A percentile compares a stretch with the other conserved stretches of the same genome.
Conservation (phyloP, 2,113 vertebrate species). For the Lamprologus speciosus region DNA sequence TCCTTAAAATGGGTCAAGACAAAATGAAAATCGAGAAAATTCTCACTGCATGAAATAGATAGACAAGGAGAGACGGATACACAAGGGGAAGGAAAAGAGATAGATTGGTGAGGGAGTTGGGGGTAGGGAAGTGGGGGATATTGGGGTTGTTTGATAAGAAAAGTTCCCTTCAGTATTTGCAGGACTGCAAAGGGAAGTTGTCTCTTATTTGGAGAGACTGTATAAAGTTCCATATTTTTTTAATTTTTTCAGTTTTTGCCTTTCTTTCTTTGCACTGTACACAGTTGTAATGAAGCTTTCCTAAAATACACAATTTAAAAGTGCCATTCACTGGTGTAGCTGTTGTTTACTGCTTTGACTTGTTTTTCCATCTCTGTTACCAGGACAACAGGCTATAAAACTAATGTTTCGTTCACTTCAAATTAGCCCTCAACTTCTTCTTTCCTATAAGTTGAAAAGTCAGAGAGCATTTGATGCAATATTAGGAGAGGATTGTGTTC, state of each 20-base stretch:
- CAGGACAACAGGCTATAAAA: constrained; percentile 47
- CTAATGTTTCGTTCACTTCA: constrained; percentile 4
- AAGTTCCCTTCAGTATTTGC: constrained; percentile 20
- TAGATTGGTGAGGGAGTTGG: not conserved
- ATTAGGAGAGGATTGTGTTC: not conserved
- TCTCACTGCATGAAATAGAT: constrained; percentile 24
- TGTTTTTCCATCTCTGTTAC: constrained; percentile 19
- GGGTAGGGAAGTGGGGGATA: not conserved
- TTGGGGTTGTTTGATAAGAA: constrained; percentile 22
- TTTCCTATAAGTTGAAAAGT: constrained; percentile 26
- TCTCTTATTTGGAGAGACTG: not conserved
- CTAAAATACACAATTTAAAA: constrained; percentile 2
- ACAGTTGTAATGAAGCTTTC: not conserved
- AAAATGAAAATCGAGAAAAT: constrained; percentile 42
- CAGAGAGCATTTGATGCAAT: not conserved
- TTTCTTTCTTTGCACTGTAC: not conserved
- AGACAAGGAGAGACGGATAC: constrained; percentile 11
- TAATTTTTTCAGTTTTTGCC: not conserved
- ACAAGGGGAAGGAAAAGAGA: not conserved
- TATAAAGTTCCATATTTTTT: not conserved
- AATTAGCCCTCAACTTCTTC: constrained; percentile 19
- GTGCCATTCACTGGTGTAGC: not conserved
- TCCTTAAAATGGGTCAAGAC: constrained; percentile 54
- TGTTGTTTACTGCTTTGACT: not conserved
- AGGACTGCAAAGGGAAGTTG: not conserved